These are phyloP conservation scores for Urosaurus nigricauda DNA, from an alignment of 2,797 vertebrate genomes.

Conservation along the genomic window DNA sequence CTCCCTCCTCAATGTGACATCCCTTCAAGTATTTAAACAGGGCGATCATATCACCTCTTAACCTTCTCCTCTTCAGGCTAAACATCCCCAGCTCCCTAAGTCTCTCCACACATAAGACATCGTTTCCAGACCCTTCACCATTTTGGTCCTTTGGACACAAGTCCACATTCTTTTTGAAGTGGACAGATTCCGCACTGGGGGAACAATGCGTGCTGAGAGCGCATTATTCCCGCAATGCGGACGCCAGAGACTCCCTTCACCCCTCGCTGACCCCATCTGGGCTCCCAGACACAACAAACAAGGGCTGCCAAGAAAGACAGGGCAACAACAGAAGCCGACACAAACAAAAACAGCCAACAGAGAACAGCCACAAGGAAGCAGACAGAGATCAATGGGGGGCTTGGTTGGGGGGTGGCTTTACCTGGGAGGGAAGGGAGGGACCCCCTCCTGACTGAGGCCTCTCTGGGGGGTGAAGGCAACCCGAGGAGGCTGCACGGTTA, in stretches of 20 bases:
- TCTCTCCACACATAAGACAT: no score
- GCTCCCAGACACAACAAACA: slow-evolving; percentile 28
- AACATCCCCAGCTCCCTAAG: no score
- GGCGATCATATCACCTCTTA: no score
- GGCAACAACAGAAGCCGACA: slow-evolving; percentile 46
- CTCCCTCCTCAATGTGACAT: no score
- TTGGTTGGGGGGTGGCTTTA: slow-evolving; percentile 60
- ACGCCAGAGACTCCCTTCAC: slow-evolving; percentile 6
- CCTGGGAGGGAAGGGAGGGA: slow-evolving; percentile 65
- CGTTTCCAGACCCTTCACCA: no score
- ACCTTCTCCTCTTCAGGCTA: no score
- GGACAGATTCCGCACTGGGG: no score
- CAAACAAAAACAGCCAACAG: slow-evolving; percentile 23
- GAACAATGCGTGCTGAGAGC: no score
- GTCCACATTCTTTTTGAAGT: no score
- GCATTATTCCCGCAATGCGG: no score
- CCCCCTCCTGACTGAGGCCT: slow-evolving; percentile 11
- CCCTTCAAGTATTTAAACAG: no score
- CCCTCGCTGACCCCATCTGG: slow-evolving; percentile 59
- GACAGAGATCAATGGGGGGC: slow-evolving; percentile 28
- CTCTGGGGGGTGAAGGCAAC: slow-evolving; percentile 49
- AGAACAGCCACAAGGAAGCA: slow-evolving; percentile 34
- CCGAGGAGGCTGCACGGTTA: background rate
- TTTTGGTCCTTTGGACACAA: no score
- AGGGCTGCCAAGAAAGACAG: slow-evolving; percentile 44